A percentile compares a stretch with the other conserved stretches of the same genome.
These are phyloP conservation scores for Gonioctena quinquepunctata DNA, from an alignment of 1,140 invertebrate species.

Conservation along the genomic window DNA sequence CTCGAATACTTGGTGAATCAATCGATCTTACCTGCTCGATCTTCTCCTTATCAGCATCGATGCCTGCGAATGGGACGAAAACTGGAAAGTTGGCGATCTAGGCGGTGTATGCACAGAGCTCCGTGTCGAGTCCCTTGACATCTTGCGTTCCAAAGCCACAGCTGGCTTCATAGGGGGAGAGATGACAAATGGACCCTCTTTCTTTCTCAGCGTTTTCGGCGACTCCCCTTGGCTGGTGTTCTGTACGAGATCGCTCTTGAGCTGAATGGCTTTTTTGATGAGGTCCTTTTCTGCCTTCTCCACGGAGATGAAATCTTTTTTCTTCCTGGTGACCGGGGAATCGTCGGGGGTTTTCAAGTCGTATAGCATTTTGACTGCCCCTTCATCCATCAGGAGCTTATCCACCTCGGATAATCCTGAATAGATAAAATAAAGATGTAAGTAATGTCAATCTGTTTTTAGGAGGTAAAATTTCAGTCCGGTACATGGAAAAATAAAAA, in stretches of 20 bases:
- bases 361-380: slow-evolving; percentile 82
- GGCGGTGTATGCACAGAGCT: slow-evolving; percentile 49
- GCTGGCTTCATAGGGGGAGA: slow-evolving; percentile 7
- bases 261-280: slow-evolving; percentile 59
- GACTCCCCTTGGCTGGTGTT: slow-evolving; percentile 45
- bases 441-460: background rate
- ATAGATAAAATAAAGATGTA: background rate
- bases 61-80: slow-evolving; percentile 66
- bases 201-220: slow-evolving; percentile 49
- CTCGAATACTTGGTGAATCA: no score
- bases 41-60: slow-evolving; percentile 79
- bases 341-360: slow-evolving; percentile 67
- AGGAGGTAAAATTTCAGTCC: background rate
- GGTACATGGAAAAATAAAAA: background rate
- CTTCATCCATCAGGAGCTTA: slow-evolving; percentile 78
- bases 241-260: slow-evolving; percentile 48
- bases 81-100: slow-evolving; percentile 52
- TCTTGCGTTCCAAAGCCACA: slow-evolving; percentile 60
- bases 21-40: slow-evolving; percentile 71
- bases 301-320: slow-evolving; percentile 55
- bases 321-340: slow-evolving; percentile 28
- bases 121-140: slow-evolving; percentile 57
- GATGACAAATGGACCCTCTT: slow-evolving; percentile 35
- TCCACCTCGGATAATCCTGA: slow-evolving; percentile 68
- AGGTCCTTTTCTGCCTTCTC: slow-evolving; percentile 60